Percentiles rank a stretch among this genome's conserved stretches.
phyloP scores from a whole-genome alignment of 2,797 vertebrate genomes.

The Bradypus variegatus region DNA sequence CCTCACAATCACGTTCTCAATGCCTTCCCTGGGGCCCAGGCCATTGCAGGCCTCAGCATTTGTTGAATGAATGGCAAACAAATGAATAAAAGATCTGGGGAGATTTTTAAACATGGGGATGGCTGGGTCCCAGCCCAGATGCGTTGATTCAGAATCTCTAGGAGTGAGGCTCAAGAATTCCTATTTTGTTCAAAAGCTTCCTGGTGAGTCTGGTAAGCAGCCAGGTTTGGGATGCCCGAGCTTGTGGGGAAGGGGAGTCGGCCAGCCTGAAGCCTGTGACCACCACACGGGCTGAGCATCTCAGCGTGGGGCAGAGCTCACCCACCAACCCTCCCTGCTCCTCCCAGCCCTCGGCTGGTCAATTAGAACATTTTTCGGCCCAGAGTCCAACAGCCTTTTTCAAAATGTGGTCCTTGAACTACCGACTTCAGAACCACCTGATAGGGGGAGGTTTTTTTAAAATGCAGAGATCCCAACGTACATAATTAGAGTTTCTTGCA shows the following conservation, averaged over 20 bases:
- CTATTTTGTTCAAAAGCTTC: background rate
- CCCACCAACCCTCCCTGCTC: background rate
- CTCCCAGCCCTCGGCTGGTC: background rate
- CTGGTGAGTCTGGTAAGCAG: background rate
- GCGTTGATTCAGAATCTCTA: background rate
- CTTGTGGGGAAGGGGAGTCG: background rate
- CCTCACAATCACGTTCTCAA: background rate
- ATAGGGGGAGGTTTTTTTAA: background rate
- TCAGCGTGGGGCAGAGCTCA: rapidly evolving
- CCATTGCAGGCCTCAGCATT: background rate
- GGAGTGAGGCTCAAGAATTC: background rate
- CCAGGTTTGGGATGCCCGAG: background rate
- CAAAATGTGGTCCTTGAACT: background rate
- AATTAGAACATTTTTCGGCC: background rate
- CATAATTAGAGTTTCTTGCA: background rate
- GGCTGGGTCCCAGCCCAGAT: background rate
- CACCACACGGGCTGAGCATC: no score
- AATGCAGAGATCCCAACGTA: background rate
- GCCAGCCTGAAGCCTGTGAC: background rate
- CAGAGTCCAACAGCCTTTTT: background rate
- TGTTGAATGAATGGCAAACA: background rate
- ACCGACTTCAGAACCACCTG: background rate
- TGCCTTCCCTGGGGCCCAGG: background rate
- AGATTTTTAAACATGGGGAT: background rate
- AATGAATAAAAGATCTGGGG: background rate